Conservation (phyloP, 2,797 vertebrate genomes). For the Vipera ursinii region DNA sequence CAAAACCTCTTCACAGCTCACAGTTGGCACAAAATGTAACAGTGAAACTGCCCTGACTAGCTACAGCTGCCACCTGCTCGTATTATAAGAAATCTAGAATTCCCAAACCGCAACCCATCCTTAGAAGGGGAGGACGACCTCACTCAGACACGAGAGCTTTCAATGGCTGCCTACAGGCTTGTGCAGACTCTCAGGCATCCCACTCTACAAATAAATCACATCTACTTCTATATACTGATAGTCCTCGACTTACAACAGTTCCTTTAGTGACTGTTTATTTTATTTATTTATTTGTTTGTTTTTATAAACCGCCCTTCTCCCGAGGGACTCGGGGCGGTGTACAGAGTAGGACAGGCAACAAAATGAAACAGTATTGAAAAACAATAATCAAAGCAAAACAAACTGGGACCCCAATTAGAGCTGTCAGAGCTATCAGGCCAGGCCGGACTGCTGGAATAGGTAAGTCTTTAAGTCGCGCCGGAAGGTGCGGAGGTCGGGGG, state of each 20-base stretch:
- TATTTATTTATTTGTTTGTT: too few relatives aligned
- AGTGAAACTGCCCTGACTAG: not conserved
- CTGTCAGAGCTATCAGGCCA: too few relatives aligned
- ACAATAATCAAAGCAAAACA: too few relatives aligned
- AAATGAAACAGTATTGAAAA: too few relatives aligned
- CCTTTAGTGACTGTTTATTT: not conserved
- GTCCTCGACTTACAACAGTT: not conserved
- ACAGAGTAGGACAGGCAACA: too few relatives aligned
- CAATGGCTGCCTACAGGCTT: not conserved
- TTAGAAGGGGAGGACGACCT: not conserved
- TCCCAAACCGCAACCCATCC: not conserved
- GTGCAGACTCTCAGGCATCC: not conserved
- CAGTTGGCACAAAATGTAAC: not conserved
- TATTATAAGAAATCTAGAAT: not conserved
- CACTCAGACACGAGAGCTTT: not conserved
- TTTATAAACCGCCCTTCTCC: too few relatives aligned
- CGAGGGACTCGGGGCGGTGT: too few relatives aligned
- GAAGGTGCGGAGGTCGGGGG: too few relatives aligned
- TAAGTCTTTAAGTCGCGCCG: too few relatives aligned
- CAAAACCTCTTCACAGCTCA: not conserved
- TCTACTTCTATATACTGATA: slow-evolving; percentile 41
- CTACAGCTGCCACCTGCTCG: not conserved
- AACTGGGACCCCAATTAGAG: too few relatives aligned
- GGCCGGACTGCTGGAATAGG: too few relatives aligned
- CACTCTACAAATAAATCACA: slow-evolving; percentile 2